These are phyloP conservation scores for Ornithoptera priamus DNA, from an alignment of 2,888 invertebrate genomes.

Conservation along the genomic window DNA sequence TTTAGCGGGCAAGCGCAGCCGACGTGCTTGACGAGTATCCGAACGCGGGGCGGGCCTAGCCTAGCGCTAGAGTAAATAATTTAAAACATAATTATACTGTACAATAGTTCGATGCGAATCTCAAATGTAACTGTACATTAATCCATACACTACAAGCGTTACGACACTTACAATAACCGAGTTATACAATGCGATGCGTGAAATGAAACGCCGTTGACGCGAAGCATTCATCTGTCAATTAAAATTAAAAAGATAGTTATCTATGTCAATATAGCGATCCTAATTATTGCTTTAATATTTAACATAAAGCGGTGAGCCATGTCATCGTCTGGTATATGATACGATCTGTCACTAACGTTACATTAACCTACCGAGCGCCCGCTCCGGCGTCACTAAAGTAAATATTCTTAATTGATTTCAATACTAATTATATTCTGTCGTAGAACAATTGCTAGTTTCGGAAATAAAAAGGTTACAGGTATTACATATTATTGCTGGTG, in stretches of 20 bases:
- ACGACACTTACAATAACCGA: conserved; percentile 30
- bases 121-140: conserved; percentile 79
- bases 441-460: too few relatives aligned
- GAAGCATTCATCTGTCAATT: neutral
- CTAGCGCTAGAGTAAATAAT: conserved; percentile 33
- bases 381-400: too few relatives aligned
- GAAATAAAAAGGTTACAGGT: too few relatives aligned
- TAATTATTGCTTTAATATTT: neutral
- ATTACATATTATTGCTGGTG: too few relatives aligned
- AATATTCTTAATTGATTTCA: too few relatives aligned
- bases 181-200: conserved; percentile 9
- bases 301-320: neutral
- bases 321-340: too few relatives aligned
- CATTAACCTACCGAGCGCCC: too few relatives aligned
- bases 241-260: neutral
- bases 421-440: too few relatives aligned
- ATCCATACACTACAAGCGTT: conserved; percentile 44
- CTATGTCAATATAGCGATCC: neutral
- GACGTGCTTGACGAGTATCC: neutral
- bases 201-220: conserved; percentile 2
- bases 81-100: conserved; percentile 46
- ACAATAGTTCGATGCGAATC: conserved; percentile 67
- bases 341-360: too few relatives aligned
- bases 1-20: conserved; percentile 55
- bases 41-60: conserved; percentile 29